These are phyloP conservation scores for Thymelicus sylvestris DNA, from an alignment of 2,888 invertebrate species.

Conservation along the genomic window DNA sequence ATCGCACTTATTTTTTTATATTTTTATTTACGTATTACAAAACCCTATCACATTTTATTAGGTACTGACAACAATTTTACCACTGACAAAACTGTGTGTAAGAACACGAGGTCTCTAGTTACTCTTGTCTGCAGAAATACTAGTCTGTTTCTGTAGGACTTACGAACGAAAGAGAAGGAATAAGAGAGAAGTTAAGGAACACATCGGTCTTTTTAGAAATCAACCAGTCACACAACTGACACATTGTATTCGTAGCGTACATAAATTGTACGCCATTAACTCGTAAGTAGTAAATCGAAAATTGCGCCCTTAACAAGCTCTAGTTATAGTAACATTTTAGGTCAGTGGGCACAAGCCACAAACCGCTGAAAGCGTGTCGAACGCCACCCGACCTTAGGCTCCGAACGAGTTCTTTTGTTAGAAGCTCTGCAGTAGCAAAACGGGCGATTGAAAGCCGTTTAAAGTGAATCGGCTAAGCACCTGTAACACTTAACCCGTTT, in stretches of 20 bases:
- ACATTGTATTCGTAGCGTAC: neutral
- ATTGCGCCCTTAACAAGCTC: conserved; percentile 5
- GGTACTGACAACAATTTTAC: too few species aligned
- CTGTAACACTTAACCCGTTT: conserved; percentile 70
- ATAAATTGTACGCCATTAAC: neutral
- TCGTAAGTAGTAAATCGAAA: neutral
- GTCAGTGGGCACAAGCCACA: conserved; percentile 33
- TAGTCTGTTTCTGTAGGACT: too few species aligned
- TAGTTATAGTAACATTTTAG: conserved; percentile 27
- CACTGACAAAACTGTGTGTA: too few species aligned
- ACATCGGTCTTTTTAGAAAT: neutral
- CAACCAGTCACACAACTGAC: neutral
- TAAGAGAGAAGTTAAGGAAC: too few species aligned
- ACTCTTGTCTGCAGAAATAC: too few species aligned
- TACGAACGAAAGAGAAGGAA: too few species aligned
- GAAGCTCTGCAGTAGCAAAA: conserved; percentile 31
- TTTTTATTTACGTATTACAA: too few species aligned
- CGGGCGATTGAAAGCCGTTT: conserved; percentile 48
- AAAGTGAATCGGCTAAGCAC: conserved; percentile 52
- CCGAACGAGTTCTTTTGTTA: conserved; percentile 35
- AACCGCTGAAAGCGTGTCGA: conserved; percentile 35
- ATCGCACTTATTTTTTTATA: too few species aligned
- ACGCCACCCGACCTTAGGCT: conserved; percentile 34
- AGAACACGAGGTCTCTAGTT: too few species aligned
- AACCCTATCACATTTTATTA: too few species aligned